Conservation (phyloP, 2,797 vertebrate species). For the Synanceia verrucosa region DNA sequence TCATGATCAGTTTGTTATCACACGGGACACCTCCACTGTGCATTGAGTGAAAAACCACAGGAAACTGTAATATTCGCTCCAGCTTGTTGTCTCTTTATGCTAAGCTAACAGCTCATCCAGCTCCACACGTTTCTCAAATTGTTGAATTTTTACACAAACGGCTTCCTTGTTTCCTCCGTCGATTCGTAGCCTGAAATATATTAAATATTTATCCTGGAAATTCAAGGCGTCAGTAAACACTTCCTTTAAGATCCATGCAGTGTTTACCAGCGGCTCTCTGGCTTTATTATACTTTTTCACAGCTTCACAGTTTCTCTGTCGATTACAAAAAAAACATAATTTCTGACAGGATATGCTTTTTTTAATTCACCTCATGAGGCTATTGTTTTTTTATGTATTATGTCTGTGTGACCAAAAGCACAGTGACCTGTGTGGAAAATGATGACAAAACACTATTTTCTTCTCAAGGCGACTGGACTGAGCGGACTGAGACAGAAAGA, state of each 20-base stretch:
- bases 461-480: background rate
- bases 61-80: background rate
- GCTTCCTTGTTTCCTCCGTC: background rate
- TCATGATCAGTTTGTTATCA: too few relatives aligned
- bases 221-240: background rate
- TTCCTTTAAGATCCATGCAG: background rate
- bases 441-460: background rate
- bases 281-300: background rate
- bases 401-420: too few relatives aligned
- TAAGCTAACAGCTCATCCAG: background rate
- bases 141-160: background rate
- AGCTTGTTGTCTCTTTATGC: background rate
- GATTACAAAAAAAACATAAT: background rate
- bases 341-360: background rate
- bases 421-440: background rate
- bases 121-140: background rate
- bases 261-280: background rate
- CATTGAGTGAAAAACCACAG: background rate
- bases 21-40: background rate
- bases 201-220: background rate
- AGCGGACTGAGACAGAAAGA: constrained; percentile 3
- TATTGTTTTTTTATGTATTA: background rate
- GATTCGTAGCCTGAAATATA: background rate
- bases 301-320: background rate
- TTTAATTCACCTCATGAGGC: background rate